Base-by-base conservation (phyloP, 2,888 invertebrate genomes). In the Aricia artaxerxes region DNA sequence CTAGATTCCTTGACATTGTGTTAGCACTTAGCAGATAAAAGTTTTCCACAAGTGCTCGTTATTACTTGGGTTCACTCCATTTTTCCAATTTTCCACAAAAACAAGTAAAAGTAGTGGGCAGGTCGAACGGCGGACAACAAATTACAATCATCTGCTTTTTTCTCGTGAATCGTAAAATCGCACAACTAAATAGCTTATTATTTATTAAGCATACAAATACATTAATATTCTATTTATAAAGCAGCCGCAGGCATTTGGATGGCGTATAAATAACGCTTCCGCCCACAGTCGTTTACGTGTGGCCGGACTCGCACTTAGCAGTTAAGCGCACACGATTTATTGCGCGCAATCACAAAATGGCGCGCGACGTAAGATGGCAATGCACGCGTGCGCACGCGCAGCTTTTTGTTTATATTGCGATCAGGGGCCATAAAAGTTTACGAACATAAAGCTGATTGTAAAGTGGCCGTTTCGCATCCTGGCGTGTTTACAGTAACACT, bases 301-400 rank as follows among this genome's bases (percentile, higher is more conserved):
- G 88, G 88, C 85, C 88, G 84, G 83, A 83, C 80, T 80, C 82
- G 83, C 84, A 84, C 69, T 69, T 69, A 76, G 49, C 76, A 76
- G 83, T 84, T 86, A 85, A 85, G 83, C 80, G 81, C 82, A 81
- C 79, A 80, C 82, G 84, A 87, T 87, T 87, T 87, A 87, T 88
- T 81, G 84, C 85, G 82, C 84, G 85, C 88, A 86, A 87, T 89
- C 86, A 86, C 88, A 90, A 88, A 81, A 89, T 87, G 87, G 87
- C 86, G 82, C 83, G 83, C 85, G 86, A 86, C 40, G 61, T n/a
- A 40, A 87, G 86, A 88, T 88, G 85, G 85, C 87, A 82, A 82
- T 82, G 82, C 87, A 87, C 86, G 86, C 79, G 81, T 85, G 85
- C 86, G 86, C 85, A 82, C 80, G 85, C 86, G 86, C 85, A 82